Evolutionary conservation across 2,797 vertebrate genomes (phyloP).

Genomic region (Rhinoraja longicauda): DNA sequence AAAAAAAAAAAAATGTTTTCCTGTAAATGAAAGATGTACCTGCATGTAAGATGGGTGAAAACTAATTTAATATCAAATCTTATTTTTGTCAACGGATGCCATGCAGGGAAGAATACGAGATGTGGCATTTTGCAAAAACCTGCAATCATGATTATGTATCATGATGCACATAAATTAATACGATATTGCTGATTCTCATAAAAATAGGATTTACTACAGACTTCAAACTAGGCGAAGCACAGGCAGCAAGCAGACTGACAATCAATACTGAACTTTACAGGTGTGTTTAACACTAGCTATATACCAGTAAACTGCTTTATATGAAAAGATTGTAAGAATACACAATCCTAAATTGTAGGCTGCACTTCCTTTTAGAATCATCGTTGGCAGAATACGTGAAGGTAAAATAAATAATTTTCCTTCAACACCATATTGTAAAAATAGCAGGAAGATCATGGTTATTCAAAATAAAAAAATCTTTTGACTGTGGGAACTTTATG

Average conservation of each 20-base stretch:
- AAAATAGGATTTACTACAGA: not conserved
- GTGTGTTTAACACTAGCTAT: not conserved
- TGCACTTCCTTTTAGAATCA: not conserved
- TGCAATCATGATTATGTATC: not conserved
- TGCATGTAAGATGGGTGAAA: not conserved
- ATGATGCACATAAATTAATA: not conserved
- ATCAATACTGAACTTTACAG: not conserved
- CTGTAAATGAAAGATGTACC: not conserved
- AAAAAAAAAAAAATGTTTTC: not conserved
- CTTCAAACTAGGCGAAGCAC: not conserved
- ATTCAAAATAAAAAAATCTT: not conserved
- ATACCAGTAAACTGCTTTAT: not conserved
- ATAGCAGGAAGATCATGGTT: not conserved
- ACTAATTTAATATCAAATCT: not conserved
- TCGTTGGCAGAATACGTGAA: not conserved
- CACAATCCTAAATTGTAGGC: not conserved
- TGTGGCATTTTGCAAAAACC: no score
- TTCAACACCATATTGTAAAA: not conserved
- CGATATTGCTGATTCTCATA: no score
- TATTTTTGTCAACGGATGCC: not conserved
- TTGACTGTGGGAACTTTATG: not conserved
- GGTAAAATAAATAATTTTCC: not conserved
- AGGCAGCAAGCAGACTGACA: not conserved
- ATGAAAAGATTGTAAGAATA: no score
- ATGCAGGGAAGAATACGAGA: not conserved